Evolutionary conservation across 2,113 vertebrate species (phyloP), one percentile per base, ranked within the genome.

Genomic region (Oreochromis tanganicae): DNA sequence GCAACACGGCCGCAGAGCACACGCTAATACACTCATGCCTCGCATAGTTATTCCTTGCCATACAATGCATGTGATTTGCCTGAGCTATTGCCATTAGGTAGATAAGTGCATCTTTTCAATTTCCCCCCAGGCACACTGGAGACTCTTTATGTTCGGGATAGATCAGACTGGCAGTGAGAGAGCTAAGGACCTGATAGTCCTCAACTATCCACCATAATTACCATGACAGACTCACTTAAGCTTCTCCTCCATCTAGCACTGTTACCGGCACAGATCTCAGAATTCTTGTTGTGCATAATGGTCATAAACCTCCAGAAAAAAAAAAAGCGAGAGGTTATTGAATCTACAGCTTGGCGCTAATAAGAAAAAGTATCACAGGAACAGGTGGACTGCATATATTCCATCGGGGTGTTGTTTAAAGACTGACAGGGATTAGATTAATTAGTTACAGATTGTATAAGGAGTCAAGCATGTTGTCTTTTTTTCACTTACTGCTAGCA

Each of bases 191-290:
- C 92, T 91, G 90, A 93, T 94, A 93, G 94, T 94, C 90, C 90
- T 94, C 94, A 93, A 89, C 93, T 90, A 88, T 89, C 91, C 85
- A 48, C 93, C 91, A 90, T 95, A 95, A 95, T 95, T 94, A 92
- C 94, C 92, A 86, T 94, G 95, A 95, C 94, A 95, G 92, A 91
- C 91, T 94, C 94, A 93, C 93, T 95, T 95, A 95, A 91, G 93
- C 91, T 92, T 90, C 92, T 91, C 91, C 81, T 94, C 91, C 90
- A 92, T 93, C 94, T 86, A 84, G 82, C 87, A 82, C 90, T 61
- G 84, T 92, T 92, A 94, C 86, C 36, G 89, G 94, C 93, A 85
- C 84, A 89, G 85, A 92, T 92, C 91, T 90, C 88, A 56, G 90
- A 86, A 91, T 91, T 88, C 91, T 92, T 90, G 88, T 91, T 89